Percentiles rank a stretch among this genome's conserved stretches.
Conservation (phyloP, 2,797 vertebrate genomes). For the Trichosurus vulpecula region DNA sequence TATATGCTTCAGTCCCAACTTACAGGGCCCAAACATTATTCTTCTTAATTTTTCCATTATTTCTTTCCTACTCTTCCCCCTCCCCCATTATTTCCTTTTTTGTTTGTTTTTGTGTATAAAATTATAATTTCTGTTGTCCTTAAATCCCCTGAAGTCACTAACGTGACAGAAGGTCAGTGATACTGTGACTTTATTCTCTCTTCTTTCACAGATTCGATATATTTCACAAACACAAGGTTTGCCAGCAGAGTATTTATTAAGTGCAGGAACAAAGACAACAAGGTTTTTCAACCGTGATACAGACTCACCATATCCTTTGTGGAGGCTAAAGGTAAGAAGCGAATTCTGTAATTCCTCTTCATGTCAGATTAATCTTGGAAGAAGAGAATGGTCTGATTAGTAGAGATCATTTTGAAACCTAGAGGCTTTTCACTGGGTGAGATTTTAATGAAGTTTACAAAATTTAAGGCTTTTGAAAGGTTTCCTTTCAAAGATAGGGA, state of each 20-base stretch:
- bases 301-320: constrained; percentile 97
- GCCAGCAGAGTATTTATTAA: constrained; percentile 98
- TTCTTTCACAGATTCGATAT: constrained; percentile 95
- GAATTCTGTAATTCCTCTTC: not conserved
- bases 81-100: not conserved
- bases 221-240: constrained; percentile 99
- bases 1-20: not conserved
- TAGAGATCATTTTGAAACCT: not conserved
- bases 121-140: constrained; percentile 56
- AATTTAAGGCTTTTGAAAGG: not conserved
- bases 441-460: not conserved
- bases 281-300: constrained; percentile 99
- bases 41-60: not conserved
- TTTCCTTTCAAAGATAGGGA: not conserved
- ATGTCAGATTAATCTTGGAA: not conserved
- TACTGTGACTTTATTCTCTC: constrained; percentile 72
- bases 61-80: not conserved
- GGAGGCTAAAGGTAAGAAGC: constrained; percentile 96
- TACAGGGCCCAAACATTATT: not conserved
- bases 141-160: constrained; percentile 44
- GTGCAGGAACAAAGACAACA: constrained; percentile 98
- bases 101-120: constrained; percentile 55
- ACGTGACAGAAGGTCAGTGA: constrained; percentile 32
- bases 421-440: not conserved
- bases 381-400: not conserved